Evolutionary conservation across 2,888 invertebrate species (phyloP).

Genomic region (Anodontia alba): DNA sequence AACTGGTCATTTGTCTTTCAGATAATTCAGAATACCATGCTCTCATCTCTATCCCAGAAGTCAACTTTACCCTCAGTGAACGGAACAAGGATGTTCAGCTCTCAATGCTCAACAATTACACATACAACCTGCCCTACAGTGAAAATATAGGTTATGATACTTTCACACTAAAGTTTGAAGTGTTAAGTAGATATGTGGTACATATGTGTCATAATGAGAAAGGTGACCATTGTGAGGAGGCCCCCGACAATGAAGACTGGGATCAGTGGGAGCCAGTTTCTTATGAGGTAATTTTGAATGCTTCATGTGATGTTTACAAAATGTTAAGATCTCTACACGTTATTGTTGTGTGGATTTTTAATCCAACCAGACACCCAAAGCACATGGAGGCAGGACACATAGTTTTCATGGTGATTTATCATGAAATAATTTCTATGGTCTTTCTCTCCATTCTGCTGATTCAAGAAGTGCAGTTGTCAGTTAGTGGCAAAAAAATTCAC

Average conservation of each 20-base stretch:
- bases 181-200: conserved; percentile 32
- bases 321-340: too few species aligned
- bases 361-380: too few species aligned
- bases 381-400: too few species aligned
- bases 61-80: conserved; percentile 54
- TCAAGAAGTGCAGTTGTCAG: too few species aligned
- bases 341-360: too few species aligned
- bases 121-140: conserved; percentile 51
- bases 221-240: conserved; percentile 27
- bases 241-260: conserved; percentile 15
- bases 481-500: too few species aligned
- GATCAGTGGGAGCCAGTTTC: conserved; percentile 28
- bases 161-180: conserved; percentile 38
- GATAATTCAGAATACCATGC: conserved; percentile 37
- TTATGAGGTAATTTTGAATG: conserved; percentile 37
- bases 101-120: conserved; percentile 45
- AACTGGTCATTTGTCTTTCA: too few species aligned
- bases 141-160: conserved; percentile 34
- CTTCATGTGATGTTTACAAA: too few species aligned
- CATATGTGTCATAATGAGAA: conserved; percentile 47
- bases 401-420: too few species aligned
- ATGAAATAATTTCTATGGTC: too few species aligned
- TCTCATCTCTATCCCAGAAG: conserved; percentile 41
- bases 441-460: too few species aligned
- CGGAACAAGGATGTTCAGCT: conserved; percentile 15